phyloP scores from a whole-genome alignment of 1,140 invertebrate genomes.

The Drosophila sturtevanti region DNA sequence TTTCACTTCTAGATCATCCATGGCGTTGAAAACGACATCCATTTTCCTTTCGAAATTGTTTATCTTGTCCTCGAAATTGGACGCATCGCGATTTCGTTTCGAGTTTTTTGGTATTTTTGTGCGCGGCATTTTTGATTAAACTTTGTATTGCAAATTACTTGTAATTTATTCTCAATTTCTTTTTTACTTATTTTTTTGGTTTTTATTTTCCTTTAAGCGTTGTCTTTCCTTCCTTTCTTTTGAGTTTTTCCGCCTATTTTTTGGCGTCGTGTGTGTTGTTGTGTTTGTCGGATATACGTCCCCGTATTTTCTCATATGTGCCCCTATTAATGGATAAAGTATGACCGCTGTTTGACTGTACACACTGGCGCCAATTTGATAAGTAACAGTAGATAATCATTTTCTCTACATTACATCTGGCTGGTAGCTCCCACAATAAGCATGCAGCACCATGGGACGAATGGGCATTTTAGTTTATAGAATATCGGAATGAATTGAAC shows the following conservation, averaged over 20 bases:
- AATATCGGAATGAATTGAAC: too few relatives aligned
- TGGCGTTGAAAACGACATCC: slow-evolving; percentile 49
- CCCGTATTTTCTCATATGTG: background rate
- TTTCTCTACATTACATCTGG: too few relatives aligned
- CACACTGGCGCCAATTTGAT: background rate
- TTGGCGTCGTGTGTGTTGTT: slow-evolving; percentile 11
- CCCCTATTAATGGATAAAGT: background rate
- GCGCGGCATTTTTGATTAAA: slow-evolving; percentile 63
- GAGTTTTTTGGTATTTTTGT: slow-evolving; percentile 78
- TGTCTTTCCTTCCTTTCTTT: slow-evolving; percentile 37
- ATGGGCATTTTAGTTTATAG: too few relatives aligned
- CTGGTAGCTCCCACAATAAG: too few relatives aligned
- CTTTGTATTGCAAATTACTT: background rate
- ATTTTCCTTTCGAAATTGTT: slow-evolving; percentile 68
- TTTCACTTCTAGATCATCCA: slow-evolving; percentile 55
- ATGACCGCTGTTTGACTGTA: background rate
- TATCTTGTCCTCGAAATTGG: slow-evolving; percentile 73
- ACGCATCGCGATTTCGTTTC: slow-evolving; percentile 74
- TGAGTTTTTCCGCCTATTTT: slow-evolving; percentile 63
- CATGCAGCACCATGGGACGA: too few relatives aligned
- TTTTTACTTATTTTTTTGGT: background rate
- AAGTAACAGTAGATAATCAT: background rate
- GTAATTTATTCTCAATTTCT: background rate
- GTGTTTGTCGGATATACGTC: background rate
- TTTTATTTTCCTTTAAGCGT: slow-evolving; percentile 17